Percentiles rank a stretch among this genome's conserved stretches.
Conservation (phyloP, 2,113 vertebrate species). For the Aptenodytes patagonicus region DNA sequence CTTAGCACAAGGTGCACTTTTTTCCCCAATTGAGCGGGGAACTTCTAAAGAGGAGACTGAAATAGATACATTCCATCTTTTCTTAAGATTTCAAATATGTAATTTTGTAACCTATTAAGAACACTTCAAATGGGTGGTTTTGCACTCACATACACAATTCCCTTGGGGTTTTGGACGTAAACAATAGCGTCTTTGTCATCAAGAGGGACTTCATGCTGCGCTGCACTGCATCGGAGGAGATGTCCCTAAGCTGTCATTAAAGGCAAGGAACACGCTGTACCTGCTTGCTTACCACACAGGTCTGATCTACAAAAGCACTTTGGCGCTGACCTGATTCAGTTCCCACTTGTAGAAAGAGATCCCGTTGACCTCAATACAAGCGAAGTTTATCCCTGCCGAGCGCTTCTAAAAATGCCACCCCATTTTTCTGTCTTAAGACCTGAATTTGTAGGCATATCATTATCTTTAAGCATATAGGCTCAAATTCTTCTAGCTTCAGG, state of each 20-base stretch:
- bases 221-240: neutral
- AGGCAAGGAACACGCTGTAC: neutral
- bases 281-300: neutral
- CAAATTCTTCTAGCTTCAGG: neutral
- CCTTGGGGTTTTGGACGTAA: neutral
- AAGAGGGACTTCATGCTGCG: neutral
- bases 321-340: conserved; percentile 19
- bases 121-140: neutral
- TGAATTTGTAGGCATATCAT: neutral
- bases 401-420: neutral
- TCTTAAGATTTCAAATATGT: neutral
- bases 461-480: neutral
- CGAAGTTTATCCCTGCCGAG: neutral
- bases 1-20: neutral
- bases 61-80: neutral
- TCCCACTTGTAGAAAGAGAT: conserved; percentile 22
- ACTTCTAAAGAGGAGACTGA: neutral
- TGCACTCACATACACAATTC: neutral
- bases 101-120: neutral
- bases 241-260: neutral
- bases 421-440: neutral
- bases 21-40: neutral
- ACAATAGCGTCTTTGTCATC: neutral
- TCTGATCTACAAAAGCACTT: conserved; percentile 45
- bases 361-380: conserved; percentile 39